Evolutionary conservation across 2,113 vertebrate genomes (phyloP).

Genomic region (Ceyx margarethae): DNA sequence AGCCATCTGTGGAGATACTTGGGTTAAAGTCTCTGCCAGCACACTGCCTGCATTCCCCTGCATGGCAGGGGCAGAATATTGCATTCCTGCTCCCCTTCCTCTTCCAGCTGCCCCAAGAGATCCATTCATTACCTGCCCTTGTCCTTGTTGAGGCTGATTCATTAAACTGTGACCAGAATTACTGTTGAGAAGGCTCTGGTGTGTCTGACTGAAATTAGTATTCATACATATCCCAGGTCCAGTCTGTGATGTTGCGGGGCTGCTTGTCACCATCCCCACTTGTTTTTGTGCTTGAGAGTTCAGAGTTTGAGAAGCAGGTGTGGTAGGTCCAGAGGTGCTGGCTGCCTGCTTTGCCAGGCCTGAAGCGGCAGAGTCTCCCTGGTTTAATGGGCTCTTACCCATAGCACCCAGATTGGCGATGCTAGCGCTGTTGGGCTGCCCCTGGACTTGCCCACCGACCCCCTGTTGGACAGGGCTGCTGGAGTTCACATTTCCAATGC

Average conservation of each 20-base stretch:
- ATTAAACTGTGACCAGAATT: slow-evolving; percentile 88
- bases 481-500: slow-evolving; percentile 82
- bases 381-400: slow-evolving; percentile 87
- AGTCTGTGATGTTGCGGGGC: slow-evolving; percentile 81
- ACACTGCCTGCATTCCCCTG: slow-evolving; percentile 84
- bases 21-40: slow-evolving; percentile 90
- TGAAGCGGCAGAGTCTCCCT: slow-evolving; percentile 76
- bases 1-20: slow-evolving; percentile 88
- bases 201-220: slow-evolving; percentile 85
- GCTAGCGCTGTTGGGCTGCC: slow-evolving; percentile 78
- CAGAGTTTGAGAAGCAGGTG: slow-evolving; percentile 81
- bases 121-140: slow-evolving; percentile 94
- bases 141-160: slow-evolving; percentile 84
- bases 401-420: slow-evolving; percentile 77
- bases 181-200: slow-evolving; percentile 88
- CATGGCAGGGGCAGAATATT: slow-evolving; percentile 87
- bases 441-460: slow-evolving; percentile 78
- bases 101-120: slow-evolving; percentile 86
- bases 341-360: slow-evolving; percentile 77
- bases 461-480: slow-evolving; percentile 84
- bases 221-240: slow-evolving; percentile 86
- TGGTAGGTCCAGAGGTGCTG: slow-evolving; percentile 76
- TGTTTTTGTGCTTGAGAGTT: slow-evolving; percentile 90
- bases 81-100: slow-evolving; percentile 86
- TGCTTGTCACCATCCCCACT: slow-evolving; percentile 80